Base-by-base conservation (phyloP, 2,113 vertebrate genomes). In the Glareola pratincola region DNA sequence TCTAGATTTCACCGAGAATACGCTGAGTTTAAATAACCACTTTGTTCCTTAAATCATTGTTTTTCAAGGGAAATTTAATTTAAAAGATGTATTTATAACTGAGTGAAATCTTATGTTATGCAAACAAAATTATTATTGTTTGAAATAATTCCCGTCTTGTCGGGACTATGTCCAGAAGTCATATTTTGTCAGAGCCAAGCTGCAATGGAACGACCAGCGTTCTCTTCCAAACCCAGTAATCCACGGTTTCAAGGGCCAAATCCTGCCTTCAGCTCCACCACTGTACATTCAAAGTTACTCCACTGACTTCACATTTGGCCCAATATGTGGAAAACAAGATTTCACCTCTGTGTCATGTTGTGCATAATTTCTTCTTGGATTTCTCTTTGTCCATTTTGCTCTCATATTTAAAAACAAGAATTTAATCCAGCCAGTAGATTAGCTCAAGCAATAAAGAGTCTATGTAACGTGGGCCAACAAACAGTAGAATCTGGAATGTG, bases 221-320 rank as follows among this genome's bases (percentile, higher is more conserved):
- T 93, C 51, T 48, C 51, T 92, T 96, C 92, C 88, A 95, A 90
- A 73, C 83, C 89, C 54, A 90, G 85, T 79, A 96, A 93, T 92
- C 68, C 64, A 72, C 1, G 2, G 69, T 67, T 91, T 68, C 81
- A 62, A 45, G 87, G 91, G 74, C 86, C 93, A 96, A 92, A 85
- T 91, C 72, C 73, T 91, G 84, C 90, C 89, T 92, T 85, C 90
- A 64, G 54, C 56, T 86, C 74, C 81, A 85, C 62, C 68, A 60
- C 53, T 77, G 50, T 34, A 71, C 48, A 21, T 73, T 94, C 77
- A 91, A 41, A 85, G 59, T 66, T 47, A 59, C 74, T 92, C 53
- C 69, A 73, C 95, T 97, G 91, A 97, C 87, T 95, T 96, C 94
- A 97, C 91, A 95, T 95, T 95, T 96, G 96, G 95, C 95, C 87